Base-by-base conservation (phyloP, 2,113 vertebrate species). In the Cisticola juncidis region DNA sequence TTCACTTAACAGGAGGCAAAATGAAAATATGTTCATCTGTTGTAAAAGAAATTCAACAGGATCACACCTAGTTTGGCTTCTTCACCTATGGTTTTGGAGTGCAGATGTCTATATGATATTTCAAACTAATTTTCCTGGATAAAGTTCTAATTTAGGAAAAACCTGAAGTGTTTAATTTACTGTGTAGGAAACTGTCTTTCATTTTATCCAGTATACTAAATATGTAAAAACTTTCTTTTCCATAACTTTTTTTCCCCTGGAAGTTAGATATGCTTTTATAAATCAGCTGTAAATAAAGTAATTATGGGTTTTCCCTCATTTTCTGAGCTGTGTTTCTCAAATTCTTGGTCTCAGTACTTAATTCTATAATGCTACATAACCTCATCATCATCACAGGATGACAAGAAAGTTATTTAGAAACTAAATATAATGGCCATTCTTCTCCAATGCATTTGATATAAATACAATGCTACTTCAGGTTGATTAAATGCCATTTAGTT, bases 1-100 rank as follows among this genome's bases (percentile, higher is more conserved):
- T 97, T 96, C 81, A 94, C 89, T 98, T 96, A 96, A 95, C 40
- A 96, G 73, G 81, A 88, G 77, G 73, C 11, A 94, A 96, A 89
- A 93, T 62, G 24, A 93, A 90, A 77, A 69, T 68, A 89, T 29
- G 16, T 58, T 73, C 62, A 80, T 71, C 70, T 57, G 65, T 80
- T 65, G 58, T 74, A 76, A 88, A 82, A 94, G 35, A 94, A 88
- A 94, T 82, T 88, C 6, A 2, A 77, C 51, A 83, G 65, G 44
- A 87, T 70, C 86, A 78, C 56, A 77, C 38, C 57, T 42, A 70
- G 35, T 90, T 66, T 78, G 40, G 3, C 19, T 60, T 77, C 79
- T 86, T 77, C 31, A 76, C 35, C 71, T 60, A 40, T 19, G 15
- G 65, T 47, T 88, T 83, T 74, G 28, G 57, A 40, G 25, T 68